Percentiles rank a stretch among this genome's conserved stretches.
Evolutionary conservation across 2,113 vertebrate genomes (phyloP).

Genomic region (Chionis minor): DNA sequence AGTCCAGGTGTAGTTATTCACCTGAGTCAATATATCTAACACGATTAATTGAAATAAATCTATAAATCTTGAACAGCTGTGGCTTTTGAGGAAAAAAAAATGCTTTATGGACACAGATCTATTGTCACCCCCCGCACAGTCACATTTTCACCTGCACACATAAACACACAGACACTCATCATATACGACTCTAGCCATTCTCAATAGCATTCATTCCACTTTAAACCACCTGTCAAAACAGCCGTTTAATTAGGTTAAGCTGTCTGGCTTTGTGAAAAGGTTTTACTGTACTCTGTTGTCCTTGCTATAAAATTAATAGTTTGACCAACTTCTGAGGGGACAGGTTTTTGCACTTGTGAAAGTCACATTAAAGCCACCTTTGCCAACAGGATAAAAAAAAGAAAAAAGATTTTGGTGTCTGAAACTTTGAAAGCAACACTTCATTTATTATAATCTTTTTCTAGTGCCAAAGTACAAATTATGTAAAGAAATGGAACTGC

Average conservation of each 20-base stretch:
- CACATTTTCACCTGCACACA: constrained; percentile 68
- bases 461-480: constrained; percentile 68
- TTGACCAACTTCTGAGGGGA: constrained; percentile 70
- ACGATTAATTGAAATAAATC: constrained; percentile 35
- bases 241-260: constrained; percentile 76
- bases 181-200: constrained; percentile 33
- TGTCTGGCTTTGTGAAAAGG: constrained; percentile 75
- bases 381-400: constrained; percentile 44
- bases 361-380: constrained; percentile 75
- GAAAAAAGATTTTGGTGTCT: neutral
- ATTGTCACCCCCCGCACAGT: constrained; percentile 10
- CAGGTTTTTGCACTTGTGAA: constrained; percentile 67
- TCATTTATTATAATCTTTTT: constrained; percentile 72
- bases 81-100: neutral
- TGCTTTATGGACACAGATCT: constrained; percentile 39
- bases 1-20: neutral
- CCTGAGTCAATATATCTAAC: constrained; percentile 7
- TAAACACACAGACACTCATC: constrained; percentile 60
- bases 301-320: constrained; percentile 75
- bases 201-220: constrained; percentile 59
- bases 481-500: constrained; percentile 36
- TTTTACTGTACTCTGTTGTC: constrained; percentile 73
- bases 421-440: constrained; percentile 73
- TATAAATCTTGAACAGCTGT: constrained; percentile 1
- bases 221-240: constrained; percentile 79